These are phyloP conservation scores for Chironomus tentans DNA, from an alignment of 2,888 invertebrate genomes.

Conservation along the genomic window DNA sequence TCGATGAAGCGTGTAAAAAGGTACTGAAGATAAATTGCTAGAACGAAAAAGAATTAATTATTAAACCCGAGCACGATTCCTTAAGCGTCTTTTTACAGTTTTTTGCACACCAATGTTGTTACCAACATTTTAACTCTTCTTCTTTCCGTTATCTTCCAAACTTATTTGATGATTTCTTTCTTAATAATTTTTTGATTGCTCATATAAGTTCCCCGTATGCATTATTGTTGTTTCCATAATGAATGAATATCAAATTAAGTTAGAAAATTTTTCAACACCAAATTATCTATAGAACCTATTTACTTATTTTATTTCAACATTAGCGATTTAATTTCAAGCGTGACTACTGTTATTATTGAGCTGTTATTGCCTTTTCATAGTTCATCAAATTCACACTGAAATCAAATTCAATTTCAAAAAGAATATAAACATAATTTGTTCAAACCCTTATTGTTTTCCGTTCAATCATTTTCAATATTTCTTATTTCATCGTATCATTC, in stretches of 20 bases:
- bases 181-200: no score
- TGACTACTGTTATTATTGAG: not conserved
- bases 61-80: not conserved
- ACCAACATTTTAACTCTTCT: not conserved
- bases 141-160: not conserved
- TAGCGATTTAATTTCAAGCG: not conserved
- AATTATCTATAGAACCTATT: not conserved
- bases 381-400: not conserved
- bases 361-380: not conserved
- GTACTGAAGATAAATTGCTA: not conserved
- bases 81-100: not conserved
- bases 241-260: no score
- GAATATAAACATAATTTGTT: no score
- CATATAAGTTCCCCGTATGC: no score
- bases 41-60: not conserved
- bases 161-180: no score
- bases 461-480: no score
- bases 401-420: not conserved
- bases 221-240: no score
- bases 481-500: no score
- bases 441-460: no score
- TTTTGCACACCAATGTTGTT: not conserved
- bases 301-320: not conserved
- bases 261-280: no score
- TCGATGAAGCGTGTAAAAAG: conserved; percentile 2